Evolutionary conservation across 2,888 invertebrate species (phyloP), one percentile per base, ranked within the genome.

Genomic region (Pharmacophagus antenor): DNA sequence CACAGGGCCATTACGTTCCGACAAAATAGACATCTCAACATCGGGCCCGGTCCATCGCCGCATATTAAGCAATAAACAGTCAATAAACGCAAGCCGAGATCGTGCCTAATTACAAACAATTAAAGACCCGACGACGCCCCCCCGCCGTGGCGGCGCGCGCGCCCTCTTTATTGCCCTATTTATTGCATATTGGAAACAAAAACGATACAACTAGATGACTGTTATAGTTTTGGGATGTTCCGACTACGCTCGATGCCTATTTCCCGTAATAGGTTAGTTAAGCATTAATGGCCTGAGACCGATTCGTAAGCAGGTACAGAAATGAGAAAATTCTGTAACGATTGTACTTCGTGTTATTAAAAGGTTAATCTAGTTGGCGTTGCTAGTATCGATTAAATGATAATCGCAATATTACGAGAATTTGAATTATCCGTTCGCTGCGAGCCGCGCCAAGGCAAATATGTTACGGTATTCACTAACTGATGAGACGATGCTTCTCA

Each of bases 51-150:
- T 70, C 76, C 76, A 80, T 79, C 78, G 77, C 72, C 74, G 76
- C 79, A 76, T 84, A 88, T 87, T 88, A 88, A 88, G 86, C 76
- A 82, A 87, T 87, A 87, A 88, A 86, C 84, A 87, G 85, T 73
- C 77, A 72, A 83, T 87, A 86, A 85, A 85, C 72, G 69, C 76
- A 70, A 75, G 67, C 60, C 67, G 66, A 69, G 67, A 71, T 66
- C 70, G 70, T 66, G 69, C 76, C 78, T 86, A 86, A 88, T 88
- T 84, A 86, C 81, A 77, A 81, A 84, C 86, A 85, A 86, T 88
- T 87, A 87, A 78, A 71, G 72, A 79, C 76, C 79, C 76, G 73
- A 69, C 65, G 70, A 79, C 74, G 76, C 74, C 80, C 79, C n/a
- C 79, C 77, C 71, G 73, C 67, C 69, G 68, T 65, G 66, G 65